These are phyloP conservation scores for Aspidoscelis tigris DNA, from an alignment of 2,113 vertebrate species.

Conservation along the genomic window DNA sequence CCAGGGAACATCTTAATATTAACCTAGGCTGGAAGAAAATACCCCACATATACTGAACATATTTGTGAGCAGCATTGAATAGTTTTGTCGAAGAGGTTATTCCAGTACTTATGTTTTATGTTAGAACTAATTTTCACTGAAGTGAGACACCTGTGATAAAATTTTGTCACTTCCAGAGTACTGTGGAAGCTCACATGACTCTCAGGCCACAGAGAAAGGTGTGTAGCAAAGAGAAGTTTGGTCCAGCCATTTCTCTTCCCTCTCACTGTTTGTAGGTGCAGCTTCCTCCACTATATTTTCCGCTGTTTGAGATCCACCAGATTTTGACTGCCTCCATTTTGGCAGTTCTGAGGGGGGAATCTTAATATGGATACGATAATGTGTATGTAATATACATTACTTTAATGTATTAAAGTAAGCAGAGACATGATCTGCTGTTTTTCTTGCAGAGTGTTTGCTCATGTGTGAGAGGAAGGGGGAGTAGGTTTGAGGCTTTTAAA, in stretches of 20 bases:
- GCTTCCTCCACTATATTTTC: neutral
- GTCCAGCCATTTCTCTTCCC: neutral
- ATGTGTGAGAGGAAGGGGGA: neutral
- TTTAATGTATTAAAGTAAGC: neutral
- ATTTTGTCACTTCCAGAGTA: neutral
- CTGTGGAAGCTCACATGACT: neutral
- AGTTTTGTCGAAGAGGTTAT: neutral
- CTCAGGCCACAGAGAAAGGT: neutral
- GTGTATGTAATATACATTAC: neutral
- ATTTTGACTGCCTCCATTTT: too few relatives aligned
- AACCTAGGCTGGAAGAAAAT: neutral
- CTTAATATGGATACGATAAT: neutral
- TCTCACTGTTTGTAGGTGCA: neutral
- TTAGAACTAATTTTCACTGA: neutral
- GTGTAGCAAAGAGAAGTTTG: neutral
- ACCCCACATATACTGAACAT: neutral
- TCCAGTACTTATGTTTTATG: neutral
- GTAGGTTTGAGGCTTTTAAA: too few relatives aligned
- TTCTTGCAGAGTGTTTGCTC: neutral
- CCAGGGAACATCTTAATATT: too few relatives aligned
- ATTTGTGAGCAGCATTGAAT: neutral
- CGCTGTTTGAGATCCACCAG: neutral
- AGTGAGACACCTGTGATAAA: too few relatives aligned
- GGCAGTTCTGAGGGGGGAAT: neutral
- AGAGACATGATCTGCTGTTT: too few relatives aligned